A percentile compares a stretch with the other conserved stretches of the same genome.
These are phyloP conservation scores for Drosophila ficusphila DNA, from an alignment of 1,140 invertebrate genomes.

Conservation along the genomic window DNA sequence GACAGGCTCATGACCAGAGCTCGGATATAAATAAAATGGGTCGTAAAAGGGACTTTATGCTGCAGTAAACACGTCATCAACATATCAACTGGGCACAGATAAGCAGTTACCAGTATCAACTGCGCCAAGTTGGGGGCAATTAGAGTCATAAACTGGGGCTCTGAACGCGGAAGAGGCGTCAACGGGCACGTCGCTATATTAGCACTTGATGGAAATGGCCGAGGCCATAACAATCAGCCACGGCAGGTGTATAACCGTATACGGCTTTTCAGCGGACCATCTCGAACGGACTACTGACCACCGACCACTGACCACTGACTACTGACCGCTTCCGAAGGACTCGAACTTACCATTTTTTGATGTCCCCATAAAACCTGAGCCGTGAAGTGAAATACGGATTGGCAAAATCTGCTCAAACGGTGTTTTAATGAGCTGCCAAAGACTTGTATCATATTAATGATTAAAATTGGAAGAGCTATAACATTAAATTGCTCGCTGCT, in stretches of 20 bases:
- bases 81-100: slow-evolving; percentile 80
- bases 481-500: too few species aligned
- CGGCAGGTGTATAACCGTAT: slow-evolving; percentile 36
- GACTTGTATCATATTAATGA: too few species aligned
- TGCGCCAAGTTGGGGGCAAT: slow-evolving; percentile 68
- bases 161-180: slow-evolving; percentile 79
- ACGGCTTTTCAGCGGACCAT: slow-evolving; percentile 21
- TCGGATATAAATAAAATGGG: slow-evolving; percentile 79
- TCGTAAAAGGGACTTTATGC: slow-evolving; percentile 81
- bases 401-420: neutral
- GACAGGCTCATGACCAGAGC: slow-evolving; percentile 57
- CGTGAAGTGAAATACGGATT: neutral
- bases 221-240: slow-evolving; percentile 48
- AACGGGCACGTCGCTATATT: slow-evolving; percentile 52
- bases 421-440: too few species aligned
- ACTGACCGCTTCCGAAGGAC: slow-evolving; percentile 16
- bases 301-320: too few species aligned
- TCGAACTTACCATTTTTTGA: neutral
- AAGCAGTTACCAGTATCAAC: slow-evolving; percentile 75
- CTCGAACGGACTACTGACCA: slow-evolving; percentile 1
- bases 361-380: slow-evolving; percentile 7
- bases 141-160: slow-evolving; percentile 74
- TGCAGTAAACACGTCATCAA: slow-evolving; percentile 82
- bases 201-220: slow-evolving; percentile 43
- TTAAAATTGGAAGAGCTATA: too few species aligned